Evolutionary conservation across 2,797 vertebrate species (phyloP).

Genomic region (Podarcis lilfordi): DNA sequence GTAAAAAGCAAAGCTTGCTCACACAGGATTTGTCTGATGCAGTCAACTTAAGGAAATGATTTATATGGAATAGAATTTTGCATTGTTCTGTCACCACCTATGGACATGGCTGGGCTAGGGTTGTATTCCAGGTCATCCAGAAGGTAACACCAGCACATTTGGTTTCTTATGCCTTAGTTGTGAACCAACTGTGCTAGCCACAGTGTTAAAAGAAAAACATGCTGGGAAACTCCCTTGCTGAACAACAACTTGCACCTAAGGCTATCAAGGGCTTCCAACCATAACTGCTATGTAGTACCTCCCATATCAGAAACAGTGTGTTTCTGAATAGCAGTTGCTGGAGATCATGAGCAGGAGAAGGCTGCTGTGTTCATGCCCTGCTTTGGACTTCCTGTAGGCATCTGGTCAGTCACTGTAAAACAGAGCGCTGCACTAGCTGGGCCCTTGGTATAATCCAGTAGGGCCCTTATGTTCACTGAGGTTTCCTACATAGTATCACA

Average conservation of each 20-base stretch:
- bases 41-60: background rate
- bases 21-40: background rate
- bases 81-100: background rate
- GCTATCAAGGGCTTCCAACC: too few species aligned
- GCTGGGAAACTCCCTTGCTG: background rate
- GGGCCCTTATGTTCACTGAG: background rate
- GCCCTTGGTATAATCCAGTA: too few species aligned
- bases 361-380: too few species aligned
- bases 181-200: background rate
- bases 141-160: background rate
- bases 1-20: background rate
- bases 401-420: too few species aligned
- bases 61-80: background rate
- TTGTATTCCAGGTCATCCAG: background rate
- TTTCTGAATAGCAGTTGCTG: too few species aligned
- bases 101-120: background rate
- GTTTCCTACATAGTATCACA: background rate
- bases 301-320: too few species aligned
- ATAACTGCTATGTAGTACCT: background rate
- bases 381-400: too few species aligned
- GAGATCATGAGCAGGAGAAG: too few species aligned
- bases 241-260: too few species aligned
- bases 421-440: background rate
- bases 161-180: background rate
- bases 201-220: background rate